Evolutionary conservation across 2,113 vertebrate species (phyloP), one percentile per base, ranked within the genome.

Genomic region (Campylorhamphus procurvoides): DNA sequence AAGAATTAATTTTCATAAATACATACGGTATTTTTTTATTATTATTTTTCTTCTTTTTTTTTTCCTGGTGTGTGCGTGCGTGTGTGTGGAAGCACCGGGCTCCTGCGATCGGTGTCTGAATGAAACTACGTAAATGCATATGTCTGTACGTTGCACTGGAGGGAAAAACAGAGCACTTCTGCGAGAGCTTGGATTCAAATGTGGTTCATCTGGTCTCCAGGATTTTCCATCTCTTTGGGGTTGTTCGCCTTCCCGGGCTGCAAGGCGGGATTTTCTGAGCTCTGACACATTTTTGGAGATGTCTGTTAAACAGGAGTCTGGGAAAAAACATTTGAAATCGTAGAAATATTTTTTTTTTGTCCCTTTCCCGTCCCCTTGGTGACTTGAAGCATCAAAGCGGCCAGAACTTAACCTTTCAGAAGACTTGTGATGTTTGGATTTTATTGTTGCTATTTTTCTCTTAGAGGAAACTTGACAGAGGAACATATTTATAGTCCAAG

Each of bases 391-490:
- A 95, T 97, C 92, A 72, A 40, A 97, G 96, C 94, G 12, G 86
- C 94, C 87, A 71, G 79, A 74, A 89, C 88, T 75, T 87, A 79
- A 94, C 56, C 69, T 96, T 94, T 90, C 91, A 53, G 97, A 97
- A 94, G 97, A 97, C 80, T 84, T 96, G 69, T 23, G 85, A 96
- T 96, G 93, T 92, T 95, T 97, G 93, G 97, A 93, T 94, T 96
- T 96, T 78, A 75, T 85, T 78, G 95, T 97, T 90, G 94, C 96
- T 94, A 73, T 88, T 92, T 96, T 96, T 95, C 93, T 96, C 87
- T 87, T 89, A 96, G 96, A 97, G 97, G 97, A 97, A 98, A 96
- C 96, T 97, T 98, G 97, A 98, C 96, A 96, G 98, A 97, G 94
- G 97, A 97, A 78, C 96, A 66, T 94, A 97, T 98, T 97, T 97